Percentiles rank a stretch among this genome's conserved stretches.
Conservation (phyloP, 37 sponge, comb jelly and placozoan genomes). For the Haliclona indistincta region DNA sequence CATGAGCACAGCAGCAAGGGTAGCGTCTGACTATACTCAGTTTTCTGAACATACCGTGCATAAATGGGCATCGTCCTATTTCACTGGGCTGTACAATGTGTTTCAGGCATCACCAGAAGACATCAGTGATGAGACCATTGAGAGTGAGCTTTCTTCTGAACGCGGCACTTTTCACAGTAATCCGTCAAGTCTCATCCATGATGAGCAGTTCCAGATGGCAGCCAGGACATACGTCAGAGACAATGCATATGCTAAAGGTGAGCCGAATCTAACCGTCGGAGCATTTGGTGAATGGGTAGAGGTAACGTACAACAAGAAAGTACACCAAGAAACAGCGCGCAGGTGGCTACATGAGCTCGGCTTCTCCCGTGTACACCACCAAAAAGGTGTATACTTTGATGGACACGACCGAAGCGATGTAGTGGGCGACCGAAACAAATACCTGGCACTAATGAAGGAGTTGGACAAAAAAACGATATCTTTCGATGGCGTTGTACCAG, state of each 20-base stretch:
- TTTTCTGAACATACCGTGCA: neutral
- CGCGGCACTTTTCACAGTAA: slow-evolving; percentile 1
- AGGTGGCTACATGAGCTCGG: slow-evolving; percentile 69
- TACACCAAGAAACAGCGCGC: too few relatives aligned
- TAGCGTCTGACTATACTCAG: slow-evolving; percentile 5
- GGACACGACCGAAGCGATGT: slow-evolving; percentile 56
- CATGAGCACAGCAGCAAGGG: neutral
- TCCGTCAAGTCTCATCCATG: neutral
- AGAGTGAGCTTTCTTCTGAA: slow-evolving; percentile 15
- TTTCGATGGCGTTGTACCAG: neutral
- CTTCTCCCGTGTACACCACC: too few relatives aligned
- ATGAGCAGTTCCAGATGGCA: slow-evolving; percentile 24
- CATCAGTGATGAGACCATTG: neutral
- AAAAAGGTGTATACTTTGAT: too few relatives aligned
- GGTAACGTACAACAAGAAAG: too few relatives aligned
- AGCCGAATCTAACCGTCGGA: slow-evolving; percentile 40
- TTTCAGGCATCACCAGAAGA: neutral
- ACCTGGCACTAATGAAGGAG: neutral
- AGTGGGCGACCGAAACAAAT: slow-evolving; percentile 16
- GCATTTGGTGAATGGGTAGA: slow-evolving; percentile 21
- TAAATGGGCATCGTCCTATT: slow-evolving; percentile 3
- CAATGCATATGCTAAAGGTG: slow-evolving; percentile 19
- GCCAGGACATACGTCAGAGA: slow-evolving; percentile 24
- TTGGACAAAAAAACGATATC: neutral
- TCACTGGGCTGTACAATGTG: too few relatives aligned